phyloP scores from a whole-genome alignment of 2,113 vertebrate genomes.

The Meriones unguiculatus region DNA sequence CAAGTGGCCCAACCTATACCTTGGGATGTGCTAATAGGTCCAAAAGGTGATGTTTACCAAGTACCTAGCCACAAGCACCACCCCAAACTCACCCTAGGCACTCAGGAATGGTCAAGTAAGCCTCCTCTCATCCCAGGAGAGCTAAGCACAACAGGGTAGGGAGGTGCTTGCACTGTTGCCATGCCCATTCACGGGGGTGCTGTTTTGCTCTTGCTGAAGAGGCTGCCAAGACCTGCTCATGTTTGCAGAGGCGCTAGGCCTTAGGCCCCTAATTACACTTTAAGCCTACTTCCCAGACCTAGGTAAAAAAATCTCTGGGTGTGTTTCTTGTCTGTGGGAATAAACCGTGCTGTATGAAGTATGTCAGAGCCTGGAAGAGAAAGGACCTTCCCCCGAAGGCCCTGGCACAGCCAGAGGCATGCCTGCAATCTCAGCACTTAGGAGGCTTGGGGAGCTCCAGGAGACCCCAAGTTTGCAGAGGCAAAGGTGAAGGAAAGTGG shows the following conservation, averaged over 20 bases:
- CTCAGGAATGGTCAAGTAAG: background rate
- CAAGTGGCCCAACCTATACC: background rate
- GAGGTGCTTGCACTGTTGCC: accelerated
- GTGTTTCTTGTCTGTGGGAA: background rate
- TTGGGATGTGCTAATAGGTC: background rate
- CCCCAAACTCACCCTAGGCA: background rate
- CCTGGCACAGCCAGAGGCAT: background rate
- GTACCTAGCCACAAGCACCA: background rate
- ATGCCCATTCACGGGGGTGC: background rate
- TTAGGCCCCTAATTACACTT: background rate
- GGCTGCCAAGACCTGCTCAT: background rate
- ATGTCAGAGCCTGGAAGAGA: background rate
- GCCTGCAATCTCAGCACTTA: background rate
- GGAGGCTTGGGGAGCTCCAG: background rate
- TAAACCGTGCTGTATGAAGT: background rate
- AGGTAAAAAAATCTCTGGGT: background rate
- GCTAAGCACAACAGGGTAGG: background rate
- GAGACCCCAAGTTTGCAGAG: background rate
- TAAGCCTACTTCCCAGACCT: background rate
- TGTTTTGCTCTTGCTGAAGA: background rate
- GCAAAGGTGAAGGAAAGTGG: no score
- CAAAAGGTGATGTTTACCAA: background rate
- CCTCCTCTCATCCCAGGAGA: background rate
- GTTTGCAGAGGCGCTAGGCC: background rate
- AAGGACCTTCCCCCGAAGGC: background rate